Percentiles rank a stretch among this genome's conserved stretches.
phyloP scores from a whole-genome alignment of 2,888 invertebrate species.

The Melitaea athalia region DNA sequence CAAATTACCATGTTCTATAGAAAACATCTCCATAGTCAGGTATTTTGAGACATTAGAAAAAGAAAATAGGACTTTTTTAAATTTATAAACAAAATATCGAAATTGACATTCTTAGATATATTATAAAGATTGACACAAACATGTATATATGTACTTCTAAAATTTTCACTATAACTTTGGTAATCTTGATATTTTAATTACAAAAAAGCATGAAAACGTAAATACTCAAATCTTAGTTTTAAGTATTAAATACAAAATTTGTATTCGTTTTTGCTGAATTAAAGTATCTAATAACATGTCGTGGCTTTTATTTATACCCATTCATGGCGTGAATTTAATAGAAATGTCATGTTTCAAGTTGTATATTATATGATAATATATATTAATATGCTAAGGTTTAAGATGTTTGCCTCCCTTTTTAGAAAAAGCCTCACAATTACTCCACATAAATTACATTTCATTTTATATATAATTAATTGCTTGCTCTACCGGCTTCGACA shows the following conservation, averaged over 20 bases:
- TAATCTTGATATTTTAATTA: not conserved
- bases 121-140: not conserved
- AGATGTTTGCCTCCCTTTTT: too few relatives aligned
- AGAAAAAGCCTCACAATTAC: too few relatives aligned
- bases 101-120: not conserved
- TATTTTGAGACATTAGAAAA: not conserved
- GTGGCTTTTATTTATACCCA: too few relatives aligned
- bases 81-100: not conserved
- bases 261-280: not conserved
- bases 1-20: slow-evolving; percentile 14
- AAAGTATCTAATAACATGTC: too few relatives aligned
- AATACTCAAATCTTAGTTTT: too few relatives aligned
- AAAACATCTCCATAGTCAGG: not conserved
- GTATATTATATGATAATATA: too few relatives aligned
- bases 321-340: too few relatives aligned
- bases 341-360: too few relatives aligned
- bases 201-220: not conserved
- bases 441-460: too few relatives aligned
- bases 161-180: not conserved
- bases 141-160: not conserved
- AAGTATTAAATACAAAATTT: not conserved
- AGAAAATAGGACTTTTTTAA: not conserved
- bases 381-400: too few relatives aligned
- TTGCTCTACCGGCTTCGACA: too few relatives aligned
- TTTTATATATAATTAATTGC: too few relatives aligned